phyloP scores from a whole-genome alignment of 2,888 invertebrate genomes.

The Aradus depressus region DNA sequence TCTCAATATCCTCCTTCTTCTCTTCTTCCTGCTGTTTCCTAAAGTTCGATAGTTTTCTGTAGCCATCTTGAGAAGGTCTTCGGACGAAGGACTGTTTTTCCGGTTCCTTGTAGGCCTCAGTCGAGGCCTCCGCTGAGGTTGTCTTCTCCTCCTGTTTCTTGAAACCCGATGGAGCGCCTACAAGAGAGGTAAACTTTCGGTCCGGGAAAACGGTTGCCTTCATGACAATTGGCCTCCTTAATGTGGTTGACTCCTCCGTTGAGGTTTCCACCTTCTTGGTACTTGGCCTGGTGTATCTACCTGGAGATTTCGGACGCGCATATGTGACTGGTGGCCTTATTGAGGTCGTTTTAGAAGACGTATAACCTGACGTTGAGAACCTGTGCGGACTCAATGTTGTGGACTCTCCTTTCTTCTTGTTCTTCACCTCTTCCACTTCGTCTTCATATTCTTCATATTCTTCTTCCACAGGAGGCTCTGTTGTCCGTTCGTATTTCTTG shows the following conservation, averaged over 20 bases:
- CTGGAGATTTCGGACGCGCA: background rate
- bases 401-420: conserved; percentile 3
- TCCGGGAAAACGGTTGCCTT: conserved; percentile 13
- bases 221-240: conserved; percentile 15
- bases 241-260: conserved; percentile 10
- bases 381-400: conserved; percentile 20
- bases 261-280: conserved; percentile 9
- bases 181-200: conserved; percentile 18
- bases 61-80: conserved; percentile 6
- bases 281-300: conserved; percentile 5
- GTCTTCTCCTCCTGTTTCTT: conserved; percentile 19
- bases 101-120: conserved; percentile 10
- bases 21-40: conserved; percentile 11
- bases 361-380: conserved; percentile 16
- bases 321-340: conserved; percentile 1
- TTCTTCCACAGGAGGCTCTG: conserved; percentile 10
- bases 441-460: conserved; percentile 26
- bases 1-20: background rate
- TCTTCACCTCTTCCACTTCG: conserved; percentile 9
- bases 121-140: background rate
- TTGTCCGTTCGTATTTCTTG: conserved; percentile 14
- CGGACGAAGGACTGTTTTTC: conserved; percentile 5
- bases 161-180: conserved; percentile 23
- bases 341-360: conserved; percentile 5
- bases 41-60: conserved; percentile 12